A percentile compares a stretch with the other conserved stretches of the same genome.
These are phyloP conservation scores for Mactromeris polynyma DNA, from an alignment of 2,888 invertebrate species.

Conservation along the genomic window DNA sequence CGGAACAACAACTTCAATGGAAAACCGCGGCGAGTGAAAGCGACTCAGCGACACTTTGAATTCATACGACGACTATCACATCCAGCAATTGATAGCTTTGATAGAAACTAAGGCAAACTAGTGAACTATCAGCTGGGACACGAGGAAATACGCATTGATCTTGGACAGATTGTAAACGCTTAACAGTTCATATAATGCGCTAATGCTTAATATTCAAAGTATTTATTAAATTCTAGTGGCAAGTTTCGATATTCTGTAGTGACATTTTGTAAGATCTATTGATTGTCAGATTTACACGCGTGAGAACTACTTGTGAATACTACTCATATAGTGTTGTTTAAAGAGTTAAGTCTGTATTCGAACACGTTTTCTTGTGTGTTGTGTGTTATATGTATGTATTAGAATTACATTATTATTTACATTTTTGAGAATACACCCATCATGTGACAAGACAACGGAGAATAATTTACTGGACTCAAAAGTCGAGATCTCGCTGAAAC, in stretches of 20 bases:
- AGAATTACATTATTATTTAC: slow-evolving; percentile 21
- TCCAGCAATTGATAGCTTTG: slow-evolving; percentile 40
- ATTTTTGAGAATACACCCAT: slow-evolving; percentile 30
- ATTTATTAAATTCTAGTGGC: slow-evolving; percentile 18
- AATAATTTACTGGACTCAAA: slow-evolving; percentile 40
- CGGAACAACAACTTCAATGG: slow-evolving; percentile 45
- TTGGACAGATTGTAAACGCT: slow-evolving; percentile 14
- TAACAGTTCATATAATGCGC: slow-evolving; percentile 3
- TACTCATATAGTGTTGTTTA: not conserved
- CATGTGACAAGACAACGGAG: slow-evolving; percentile 44
- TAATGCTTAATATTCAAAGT: slow-evolving; percentile 23
- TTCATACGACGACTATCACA: slow-evolving; percentile 48
- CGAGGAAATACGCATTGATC: slow-evolving; percentile 19
- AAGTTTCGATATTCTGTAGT: slow-evolving; percentile 9
- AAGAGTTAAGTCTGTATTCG: not conserved
- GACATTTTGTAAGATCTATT: slow-evolving; percentile 34
- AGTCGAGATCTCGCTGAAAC: slow-evolving; percentile 40
- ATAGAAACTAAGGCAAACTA: not conserved
- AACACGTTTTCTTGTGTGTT: slow-evolving; percentile 18
- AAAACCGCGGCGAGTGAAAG: slow-evolving; percentile 34
- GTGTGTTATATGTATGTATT: not conserved
- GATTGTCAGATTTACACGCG: slow-evolving; percentile 43
- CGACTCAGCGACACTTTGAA: slow-evolving; percentile 44
- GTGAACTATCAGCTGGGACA: slow-evolving; percentile 28
- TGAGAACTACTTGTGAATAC: slow-evolving; percentile 1